Percentiles rank a stretch among this genome's conserved stretches.
Evolutionary conservation across 2,888 invertebrate species (phyloP).

Genomic region (Dascillus cervinus): DNA sequence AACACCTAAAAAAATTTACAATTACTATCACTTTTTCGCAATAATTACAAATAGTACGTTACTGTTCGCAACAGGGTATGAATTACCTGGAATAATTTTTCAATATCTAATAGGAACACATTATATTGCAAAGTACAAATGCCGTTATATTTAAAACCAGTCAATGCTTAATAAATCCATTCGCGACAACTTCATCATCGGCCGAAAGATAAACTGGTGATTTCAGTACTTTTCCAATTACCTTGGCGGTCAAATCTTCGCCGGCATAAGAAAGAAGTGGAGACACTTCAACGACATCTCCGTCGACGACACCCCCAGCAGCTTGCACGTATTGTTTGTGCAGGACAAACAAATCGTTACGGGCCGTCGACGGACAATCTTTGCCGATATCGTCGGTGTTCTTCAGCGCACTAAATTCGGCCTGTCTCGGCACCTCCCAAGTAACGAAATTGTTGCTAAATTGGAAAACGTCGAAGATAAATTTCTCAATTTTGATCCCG

Average conservation of each 20-base stretch:
- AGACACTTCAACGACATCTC: constrained; percentile 77
- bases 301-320: constrained; percentile 71
- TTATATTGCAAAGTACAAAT: background rate
- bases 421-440: constrained; percentile 84
- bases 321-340: constrained; percentile 73
- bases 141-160: background rate
- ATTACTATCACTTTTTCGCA: no score
- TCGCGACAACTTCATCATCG: background rate
- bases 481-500: constrained; percentile 98
- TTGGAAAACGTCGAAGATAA: constrained; percentile 97
- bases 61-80: no score
- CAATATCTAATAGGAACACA: background rate
- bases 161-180: background rate
- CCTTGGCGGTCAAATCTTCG: constrained; percentile 60
- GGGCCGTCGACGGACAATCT: constrained; percentile 86
- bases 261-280: constrained; percentile 86
- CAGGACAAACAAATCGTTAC: constrained; percentile 65
- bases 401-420: constrained; percentile 96
- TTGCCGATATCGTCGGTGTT: constrained; percentile 82
- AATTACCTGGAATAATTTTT: no score
- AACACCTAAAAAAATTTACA: no score
- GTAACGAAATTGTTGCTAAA: constrained; percentile 86
- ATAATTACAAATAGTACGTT: no score
- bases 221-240: constrained; percentile 10
- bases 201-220: constrained; percentile 6